Base-by-base conservation (phyloP, 2,888 invertebrate species). In the Germaria angustata region DNA sequence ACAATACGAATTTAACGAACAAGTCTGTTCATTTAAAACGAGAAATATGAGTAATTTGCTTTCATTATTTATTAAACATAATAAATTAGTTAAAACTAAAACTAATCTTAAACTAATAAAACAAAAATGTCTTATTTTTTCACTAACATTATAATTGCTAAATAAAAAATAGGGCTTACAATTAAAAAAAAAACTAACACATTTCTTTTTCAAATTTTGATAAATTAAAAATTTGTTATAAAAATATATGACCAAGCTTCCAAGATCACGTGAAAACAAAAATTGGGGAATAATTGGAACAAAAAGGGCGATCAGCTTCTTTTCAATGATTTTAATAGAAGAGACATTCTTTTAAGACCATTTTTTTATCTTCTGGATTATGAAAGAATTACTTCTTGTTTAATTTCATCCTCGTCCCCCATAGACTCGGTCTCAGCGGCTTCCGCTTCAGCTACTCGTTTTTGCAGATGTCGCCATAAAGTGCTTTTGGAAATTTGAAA, bases 401-500 rank as follows among this genome's bases (percentile, higher is more conserved):
- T 87, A 36, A 87, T 86, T 34, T 77, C 84, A 20, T 85, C 68
- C n/a, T 80, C 83, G 20, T 76, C 83, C n/a, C 84, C 85, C 51
- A 85, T 81, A 41, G 84, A 77, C 11, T 85, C 84, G 3, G 76
- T 73, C 36, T 86, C 84, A 2, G 82, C 82, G 28, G 84, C 80
- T 32, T 86, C 84, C 0, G 85, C 82, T 49, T 85, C 87, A 1
- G 84, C 85, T 7, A 88, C 87, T 3, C 88, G 88, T 15, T 90
- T 88, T 65, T 91, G 90, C 11, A 91, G 84, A 81, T 91, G 91
- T 2, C 91, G 88, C 91, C 91, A 91, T 1, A 91, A 84, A 1
- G 91, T 91, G 59, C 91, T 91, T 79, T 91, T 91, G 28, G 91
- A 91, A 71, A 91, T 90, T 71, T 89, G 89, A 65, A 88, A 91